phyloP scores from a whole-genome alignment of 2,888 invertebrate species.

The Thalpophila matura region DNA sequence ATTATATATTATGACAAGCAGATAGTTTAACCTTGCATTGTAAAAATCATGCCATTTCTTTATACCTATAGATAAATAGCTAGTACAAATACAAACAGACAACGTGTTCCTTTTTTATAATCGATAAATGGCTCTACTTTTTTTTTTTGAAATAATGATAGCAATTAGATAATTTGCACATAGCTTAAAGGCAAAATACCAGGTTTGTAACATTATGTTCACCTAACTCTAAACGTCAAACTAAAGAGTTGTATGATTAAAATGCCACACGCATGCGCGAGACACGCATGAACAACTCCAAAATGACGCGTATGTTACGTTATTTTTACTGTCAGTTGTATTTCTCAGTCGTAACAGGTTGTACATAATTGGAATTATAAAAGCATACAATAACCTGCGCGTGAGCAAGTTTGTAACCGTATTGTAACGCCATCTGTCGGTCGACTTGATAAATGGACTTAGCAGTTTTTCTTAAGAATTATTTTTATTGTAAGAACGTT shows the following conservation, averaged over 20 bases:
- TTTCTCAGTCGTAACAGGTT: conserved; percentile 39
- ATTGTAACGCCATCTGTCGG: conserved; percentile 38
- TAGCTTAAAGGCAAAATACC: neutral
- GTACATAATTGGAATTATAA: conserved; percentile 27
- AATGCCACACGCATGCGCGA: conserved; percentile 34
- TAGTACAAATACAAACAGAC: too few relatives aligned
- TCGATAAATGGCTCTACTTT: too few relatives aligned
- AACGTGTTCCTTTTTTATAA: too few relatives aligned
- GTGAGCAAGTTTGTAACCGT: conserved; percentile 11
- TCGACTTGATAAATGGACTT: conserved; percentile 1
- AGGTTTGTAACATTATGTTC: conserved; percentile 16
- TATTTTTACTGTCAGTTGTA: conserved; percentile 41
- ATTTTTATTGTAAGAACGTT: conserved; percentile 4
- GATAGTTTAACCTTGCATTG: too few relatives aligned
- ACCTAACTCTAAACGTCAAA: conserved; percentile 9
- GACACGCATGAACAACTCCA: conserved; percentile 34
- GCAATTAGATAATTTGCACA: too few relatives aligned
- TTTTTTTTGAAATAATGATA: too few relatives aligned
- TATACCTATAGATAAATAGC: too few relatives aligned
- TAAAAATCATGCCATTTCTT: too few relatives aligned
- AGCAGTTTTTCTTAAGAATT: neutral
- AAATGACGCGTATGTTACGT: conserved; percentile 41
- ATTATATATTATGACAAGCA: too few relatives aligned
- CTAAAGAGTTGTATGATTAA: conserved; percentile 23
- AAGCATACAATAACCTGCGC: conserved; percentile 27